Evolutionary conservation across 2,113 vertebrate species (phyloP).

Genomic region (Dendropsophus ebraccatus): DNA sequence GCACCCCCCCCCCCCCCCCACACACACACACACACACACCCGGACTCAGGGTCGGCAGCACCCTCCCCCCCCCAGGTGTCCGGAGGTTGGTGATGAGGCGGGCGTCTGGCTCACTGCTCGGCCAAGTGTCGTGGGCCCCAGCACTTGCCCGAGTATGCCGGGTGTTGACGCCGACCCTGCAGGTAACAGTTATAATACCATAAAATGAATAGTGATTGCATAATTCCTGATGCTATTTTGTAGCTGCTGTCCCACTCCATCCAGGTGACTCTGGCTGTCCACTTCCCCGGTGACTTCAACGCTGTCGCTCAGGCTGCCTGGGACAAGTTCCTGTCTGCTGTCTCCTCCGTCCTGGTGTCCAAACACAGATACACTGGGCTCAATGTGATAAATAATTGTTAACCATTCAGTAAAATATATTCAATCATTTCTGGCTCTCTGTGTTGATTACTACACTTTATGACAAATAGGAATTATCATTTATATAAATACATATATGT

Average conservation of each 20-base stretch:
- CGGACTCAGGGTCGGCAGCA: too few relatives aligned
- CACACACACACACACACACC: too few relatives aligned
- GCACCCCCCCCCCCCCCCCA: too few relatives aligned
- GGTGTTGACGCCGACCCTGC: too few relatives aligned
- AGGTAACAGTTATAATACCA: background rate
- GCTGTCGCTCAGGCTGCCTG: conserved; percentile 72
- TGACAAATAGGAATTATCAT: background rate
- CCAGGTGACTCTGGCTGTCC: conserved; percentile 71
- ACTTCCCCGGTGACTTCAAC: conserved; percentile 60
- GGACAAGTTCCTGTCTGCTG: conserved; percentile 76
- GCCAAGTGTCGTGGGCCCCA: too few relatives aligned
- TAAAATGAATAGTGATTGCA: background rate
- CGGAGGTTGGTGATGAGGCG: too few relatives aligned
- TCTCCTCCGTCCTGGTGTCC: conserved; percentile 73
- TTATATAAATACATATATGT: too few relatives aligned
- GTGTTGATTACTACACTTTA: background rate
- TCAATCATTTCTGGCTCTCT: background rate
- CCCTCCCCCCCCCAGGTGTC: too few relatives aligned
- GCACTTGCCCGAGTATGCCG: too few relatives aligned
- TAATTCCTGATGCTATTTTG: conserved; percentile 20
- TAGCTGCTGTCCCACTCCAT: conserved; percentile 77
- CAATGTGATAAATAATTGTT: background rate
- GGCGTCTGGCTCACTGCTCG: too few relatives aligned
- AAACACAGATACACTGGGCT: conserved; percentile 76
- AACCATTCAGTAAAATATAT: background rate